A percentile compares a stretch with the other conserved stretches of the same genome.
Conservation (phyloP, 2,888 invertebrate species). For the Thumatha senex region DNA sequence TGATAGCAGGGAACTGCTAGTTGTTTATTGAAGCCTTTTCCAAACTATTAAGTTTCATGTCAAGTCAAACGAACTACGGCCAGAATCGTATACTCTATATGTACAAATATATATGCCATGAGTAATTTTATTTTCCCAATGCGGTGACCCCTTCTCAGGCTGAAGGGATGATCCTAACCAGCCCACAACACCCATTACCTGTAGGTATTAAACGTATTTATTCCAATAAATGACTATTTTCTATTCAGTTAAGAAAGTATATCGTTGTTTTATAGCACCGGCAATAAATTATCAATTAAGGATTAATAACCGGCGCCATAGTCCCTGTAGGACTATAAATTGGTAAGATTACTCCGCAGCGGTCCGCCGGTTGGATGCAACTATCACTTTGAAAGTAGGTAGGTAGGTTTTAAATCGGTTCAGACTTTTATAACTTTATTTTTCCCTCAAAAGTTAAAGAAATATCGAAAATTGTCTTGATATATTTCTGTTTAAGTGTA, state of each 20-base stretch:
- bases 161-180: too few relatives aligned
- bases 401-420: not conserved
- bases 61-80: too few relatives aligned
- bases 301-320: slow-evolving; percentile 36
- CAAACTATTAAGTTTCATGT: too few relatives aligned
- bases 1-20: too few relatives aligned
- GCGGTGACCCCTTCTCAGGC: too few relatives aligned
- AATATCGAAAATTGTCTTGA: too few relatives aligned
- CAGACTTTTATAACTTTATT: not conserved
- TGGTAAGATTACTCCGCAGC: slow-evolving; percentile 39
- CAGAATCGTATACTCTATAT: too few relatives aligned
- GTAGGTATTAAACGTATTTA: not conserved
- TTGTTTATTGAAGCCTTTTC: too few relatives aligned
- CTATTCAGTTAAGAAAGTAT: slow-evolving; percentile 1
- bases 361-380: slow-evolving; percentile 3
- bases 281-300: slow-evolving; percentile 46
- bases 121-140: too few relatives aligned
- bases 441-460: too few relatives aligned
- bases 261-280: slow-evolving; percentile 6
- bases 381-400: not conserved
- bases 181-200: not conserved
- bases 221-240: not conserved
- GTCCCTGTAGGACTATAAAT: slow-evolving; percentile 37
- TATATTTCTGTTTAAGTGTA: too few relatives aligned
- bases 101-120: too few relatives aligned